phyloP scores from a whole-genome alignment of 2,797 vertebrate species.

The Rhinophrynus dorsalis region DNA sequence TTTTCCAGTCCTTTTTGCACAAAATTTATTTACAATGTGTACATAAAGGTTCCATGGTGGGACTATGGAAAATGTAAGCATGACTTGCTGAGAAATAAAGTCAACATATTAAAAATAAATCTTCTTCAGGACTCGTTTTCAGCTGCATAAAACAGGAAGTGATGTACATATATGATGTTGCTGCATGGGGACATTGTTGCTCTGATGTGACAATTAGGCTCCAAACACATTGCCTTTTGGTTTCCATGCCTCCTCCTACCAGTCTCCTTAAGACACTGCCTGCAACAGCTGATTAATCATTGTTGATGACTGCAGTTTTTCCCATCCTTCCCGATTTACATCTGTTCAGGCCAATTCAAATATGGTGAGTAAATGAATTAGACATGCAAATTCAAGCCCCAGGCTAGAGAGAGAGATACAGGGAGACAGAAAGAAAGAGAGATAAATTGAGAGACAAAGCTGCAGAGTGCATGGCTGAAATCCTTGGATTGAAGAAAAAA shows the following conservation, averaged over 20 bases:
- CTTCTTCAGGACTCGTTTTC: constrained; percentile 74
- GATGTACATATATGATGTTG: constrained; percentile 74
- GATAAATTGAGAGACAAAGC: constrained; percentile 56
- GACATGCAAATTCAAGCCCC: constrained; percentile 83
- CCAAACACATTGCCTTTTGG: constrained; percentile 80
- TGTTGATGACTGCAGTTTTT: constrained; percentile 83
- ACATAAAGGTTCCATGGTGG: constrained; percentile 94
- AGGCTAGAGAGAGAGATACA: constrained; percentile 75
- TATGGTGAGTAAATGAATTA: constrained; percentile 84
- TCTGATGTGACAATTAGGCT: constrained; percentile 79
- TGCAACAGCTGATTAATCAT: constrained; percentile 84
- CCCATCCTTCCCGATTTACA: constrained; percentile 81
- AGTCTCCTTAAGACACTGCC: constrained; percentile 81
- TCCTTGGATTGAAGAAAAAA: constrained; percentile 79
- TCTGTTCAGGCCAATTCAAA: constrained; percentile 85
- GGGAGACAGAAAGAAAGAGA: constrained; percentile 67
- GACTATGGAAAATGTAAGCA: constrained; percentile 84
- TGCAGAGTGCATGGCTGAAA: constrained; percentile 78
- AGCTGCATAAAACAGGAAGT: constrained; percentile 80
- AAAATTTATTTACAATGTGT: constrained; percentile 98
- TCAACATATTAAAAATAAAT: constrained; percentile 85
- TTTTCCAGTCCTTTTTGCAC: constrained; percentile 90
- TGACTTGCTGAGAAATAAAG: constrained; percentile 80
- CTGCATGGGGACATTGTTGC: constrained; percentile 75
- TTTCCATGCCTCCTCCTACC: constrained; percentile 80